phyloP scores from a whole-genome alignment of 2,113 vertebrate species.

The Plestiodon gilberti region DNA sequence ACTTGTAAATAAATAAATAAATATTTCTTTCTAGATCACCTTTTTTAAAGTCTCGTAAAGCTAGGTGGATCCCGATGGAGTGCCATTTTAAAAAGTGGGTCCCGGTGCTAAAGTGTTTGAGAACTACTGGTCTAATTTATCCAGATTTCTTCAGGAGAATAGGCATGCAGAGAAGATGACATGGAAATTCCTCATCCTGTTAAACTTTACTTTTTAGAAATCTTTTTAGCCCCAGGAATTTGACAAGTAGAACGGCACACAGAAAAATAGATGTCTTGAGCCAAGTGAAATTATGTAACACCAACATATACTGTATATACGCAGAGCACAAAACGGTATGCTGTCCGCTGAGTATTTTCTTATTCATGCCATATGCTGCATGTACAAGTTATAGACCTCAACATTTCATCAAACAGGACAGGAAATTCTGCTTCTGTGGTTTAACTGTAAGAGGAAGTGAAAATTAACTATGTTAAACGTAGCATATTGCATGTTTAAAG shows the following conservation, averaged over 20 bases:
- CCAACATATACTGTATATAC: not conserved
- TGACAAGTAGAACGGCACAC: not conserved
- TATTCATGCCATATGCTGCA: conserved; percentile 55
- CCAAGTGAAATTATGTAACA: not conserved
- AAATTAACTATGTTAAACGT: conserved; percentile 37
- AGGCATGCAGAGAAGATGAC: not conserved
- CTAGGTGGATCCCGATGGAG: no score
- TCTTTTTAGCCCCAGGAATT: rapidly evolving
- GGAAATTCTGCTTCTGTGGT: conserved; percentile 60
- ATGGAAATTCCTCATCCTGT: not conserved
- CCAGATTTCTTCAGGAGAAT: conserved; percentile 40
- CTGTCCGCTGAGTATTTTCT: conserved; percentile 59
- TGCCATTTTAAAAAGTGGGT: no score
- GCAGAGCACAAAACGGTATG: not conserved
- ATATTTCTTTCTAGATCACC: no score
- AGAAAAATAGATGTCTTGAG: not conserved
- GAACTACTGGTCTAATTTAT: no score
- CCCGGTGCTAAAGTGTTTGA: no score
- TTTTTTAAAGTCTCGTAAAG: no score
- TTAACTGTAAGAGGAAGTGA: conserved; percentile 63
- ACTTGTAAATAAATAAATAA: no score
- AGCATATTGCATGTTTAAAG: conserved; percentile 14
- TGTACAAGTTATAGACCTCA: conserved; percentile 46
- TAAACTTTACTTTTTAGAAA: not conserved
- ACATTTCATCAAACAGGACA: conserved; percentile 38